Percentiles rank a stretch among this genome's conserved stretches.
Evolutionary conservation across 2,888 invertebrate species (phyloP).

Genomic region (Yponomeuta cagnagella): DNA sequence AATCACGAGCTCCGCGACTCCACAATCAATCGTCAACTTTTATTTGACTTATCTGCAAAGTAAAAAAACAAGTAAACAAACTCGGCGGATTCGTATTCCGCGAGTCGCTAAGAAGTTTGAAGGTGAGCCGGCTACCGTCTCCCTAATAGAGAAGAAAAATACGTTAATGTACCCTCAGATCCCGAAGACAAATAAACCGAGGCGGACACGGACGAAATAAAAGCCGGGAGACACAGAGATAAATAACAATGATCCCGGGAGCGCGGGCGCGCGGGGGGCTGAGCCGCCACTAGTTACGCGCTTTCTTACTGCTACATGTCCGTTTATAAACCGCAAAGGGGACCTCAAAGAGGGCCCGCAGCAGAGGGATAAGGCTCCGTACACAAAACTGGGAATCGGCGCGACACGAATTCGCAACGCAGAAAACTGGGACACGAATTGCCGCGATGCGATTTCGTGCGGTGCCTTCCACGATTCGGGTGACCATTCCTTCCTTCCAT

Average conservation of each 20-base stretch:
- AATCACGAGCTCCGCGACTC: slow-evolving; percentile 57
- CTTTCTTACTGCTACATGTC: neutral
- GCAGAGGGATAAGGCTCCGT: too few species aligned
- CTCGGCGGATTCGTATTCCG: slow-evolving; percentile 49
- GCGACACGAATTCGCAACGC: too few species aligned
- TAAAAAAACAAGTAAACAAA: slow-evolving; percentile 68
- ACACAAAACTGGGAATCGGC: too few species aligned
- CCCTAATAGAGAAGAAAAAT: slow-evolving; percentile 75
- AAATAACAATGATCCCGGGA: slow-evolving; percentile 69
- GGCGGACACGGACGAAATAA: slow-evolving; percentile 69
- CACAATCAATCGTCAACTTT: slow-evolving; percentile 73
- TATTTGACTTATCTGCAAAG: slow-evolving; percentile 67
- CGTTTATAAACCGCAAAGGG: slow-evolving; percentile 1
- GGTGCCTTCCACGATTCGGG: too few species aligned
- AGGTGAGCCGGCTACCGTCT: slow-evolving; percentile 67
- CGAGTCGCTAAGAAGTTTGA: slow-evolving; percentile 60
- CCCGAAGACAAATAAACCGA: slow-evolving; percentile 72
- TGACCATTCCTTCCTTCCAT: too few species aligned
- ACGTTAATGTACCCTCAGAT: slow-evolving; percentile 74
- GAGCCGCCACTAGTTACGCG: neutral
- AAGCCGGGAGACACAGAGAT: slow-evolving; percentile 62
- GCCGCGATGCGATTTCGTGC: too few species aligned
- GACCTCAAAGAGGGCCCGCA: neutral
- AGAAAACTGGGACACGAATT: too few species aligned
- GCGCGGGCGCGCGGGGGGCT: slow-evolving; percentile 27